These are phyloP conservation scores for Apoda limacodes DNA, from an alignment of 2,888 invertebrate species.

Conservation along the genomic window DNA sequence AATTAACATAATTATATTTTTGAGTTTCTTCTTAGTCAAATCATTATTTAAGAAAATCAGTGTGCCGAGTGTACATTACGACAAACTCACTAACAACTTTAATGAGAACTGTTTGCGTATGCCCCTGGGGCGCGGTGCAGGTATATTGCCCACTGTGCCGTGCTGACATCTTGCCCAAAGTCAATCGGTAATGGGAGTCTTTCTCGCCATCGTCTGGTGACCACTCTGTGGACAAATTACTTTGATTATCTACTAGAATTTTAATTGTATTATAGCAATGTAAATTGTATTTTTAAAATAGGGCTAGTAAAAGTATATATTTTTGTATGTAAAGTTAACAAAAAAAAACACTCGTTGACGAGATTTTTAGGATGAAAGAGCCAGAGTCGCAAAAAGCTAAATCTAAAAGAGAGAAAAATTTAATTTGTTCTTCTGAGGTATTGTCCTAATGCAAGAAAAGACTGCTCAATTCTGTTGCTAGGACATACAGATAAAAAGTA, in stretches of 20 bases:
- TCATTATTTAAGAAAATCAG: constrained; percentile 3
- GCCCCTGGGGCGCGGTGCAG: constrained; percentile 84
- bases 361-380: too few species aligned
- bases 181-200: constrained; percentile 84
- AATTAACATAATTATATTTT: too few species aligned
- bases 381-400: neutral
- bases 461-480: too few species aligned
- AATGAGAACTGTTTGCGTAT: constrained; percentile 80
- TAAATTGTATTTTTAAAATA: too few species aligned
- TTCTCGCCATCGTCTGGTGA: constrained; percentile 79
- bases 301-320: too few species aligned
- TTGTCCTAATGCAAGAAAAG: too few species aligned
- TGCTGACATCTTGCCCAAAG: constrained; percentile 84
- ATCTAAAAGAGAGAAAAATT: constrained; percentile 16
- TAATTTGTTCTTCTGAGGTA: neutral
- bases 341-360: too few species aligned
- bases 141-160: constrained; percentile 88
- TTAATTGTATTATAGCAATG: too few species aligned
- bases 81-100: constrained; percentile 80
- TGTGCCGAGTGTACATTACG: too few species aligned
- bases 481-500: too few species aligned
- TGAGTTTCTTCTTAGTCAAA: neutral
- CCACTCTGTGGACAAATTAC: constrained; percentile 68
- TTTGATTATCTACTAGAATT: too few species aligned
- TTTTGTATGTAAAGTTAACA: too few species aligned